Evolutionary conservation across 2,888 invertebrate genomes (phyloP), one percentile per base, ranked within the genome.

Genomic region (Stenichneumon culpator): DNA sequence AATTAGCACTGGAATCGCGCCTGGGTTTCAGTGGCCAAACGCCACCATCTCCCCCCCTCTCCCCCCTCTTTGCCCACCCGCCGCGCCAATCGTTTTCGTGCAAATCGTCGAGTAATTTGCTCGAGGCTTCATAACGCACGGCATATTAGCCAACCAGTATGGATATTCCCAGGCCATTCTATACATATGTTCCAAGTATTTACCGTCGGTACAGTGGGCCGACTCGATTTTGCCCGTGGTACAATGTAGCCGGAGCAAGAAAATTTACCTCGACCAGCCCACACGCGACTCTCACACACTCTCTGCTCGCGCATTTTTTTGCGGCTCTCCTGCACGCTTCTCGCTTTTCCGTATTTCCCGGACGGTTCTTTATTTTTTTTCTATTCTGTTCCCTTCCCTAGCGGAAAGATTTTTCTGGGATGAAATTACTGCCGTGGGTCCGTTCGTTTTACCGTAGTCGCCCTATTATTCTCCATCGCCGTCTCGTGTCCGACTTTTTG

Each of bases 21-120:
- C 68, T 16, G 36, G 69, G 60, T 25, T 67, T 19, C 72, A 28
- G 50, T 50, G n/a, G 44, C 44, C 44, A 47, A 47, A 47, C 44
- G 44, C 44, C 16, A 16, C 16, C 16, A 16, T 47, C 44, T 39
- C 39, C 32, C 5, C 4, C 60, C 16, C 84, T 11, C 86, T 86
- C 89, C 89, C 57, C 74, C 60, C 60, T 82, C 84, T 52, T 86
- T 80, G 83, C 83, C 28, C 86, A 87, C 89, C 89, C 57, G 74
- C 72, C 60, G 83, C 84, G 67, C 86, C 86, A 89, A 90, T 90
- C 88, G 89, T 89, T 90, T 89, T 88, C 84, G 36, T 85, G 87
- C 57, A 54, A 75, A 69, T 83, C 79, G 77, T 83, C 72, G 79
- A 87, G 89, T 90, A 89, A 90, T 90, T 91, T 89, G 87, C 87